Base-by-base conservation (phyloP, 92 coral and sea anemone species). In the Phenganax stokvisi region DNA sequence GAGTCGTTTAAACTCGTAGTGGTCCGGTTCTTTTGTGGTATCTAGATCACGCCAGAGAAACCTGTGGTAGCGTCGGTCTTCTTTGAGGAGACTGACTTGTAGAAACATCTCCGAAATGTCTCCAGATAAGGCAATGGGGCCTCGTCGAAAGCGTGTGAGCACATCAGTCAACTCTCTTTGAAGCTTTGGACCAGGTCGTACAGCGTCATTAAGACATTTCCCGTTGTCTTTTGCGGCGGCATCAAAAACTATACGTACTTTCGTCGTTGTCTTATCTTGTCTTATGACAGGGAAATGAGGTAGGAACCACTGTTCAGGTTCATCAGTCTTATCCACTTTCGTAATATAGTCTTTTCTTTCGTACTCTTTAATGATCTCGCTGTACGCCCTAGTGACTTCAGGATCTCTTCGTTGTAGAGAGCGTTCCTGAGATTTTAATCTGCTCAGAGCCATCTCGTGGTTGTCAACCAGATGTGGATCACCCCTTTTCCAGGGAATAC, bases 261-360 rank as follows among this genome's bases (percentile, higher is more conserved):
- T 88, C 56, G 93, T 87, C 56, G 90, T 90, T 47, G 85, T 56
- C 70, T 74, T 87, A 54, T 89, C 92, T 64, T 89, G 86, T 56
- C 87, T 77, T 80, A 89, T 28, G 3, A 89, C 92, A 8, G 90
- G 93, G 84, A 89, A 87, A 47, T 87, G 86, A 16, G 86, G 86
- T 6, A 87, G 86, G 20, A 84, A 87, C 84, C 85, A 71, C n/a
- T 77, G 27, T 16, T 75, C 65, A 5, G 60, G 28, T 28, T 47
- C 67, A 8, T 72, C 59, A 51, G 58, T 51, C 28, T 71, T 27
- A 10, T 62, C 37, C 28, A 85, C 85, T 31, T 80, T 70, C 6
- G 54, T 52, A 9, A 85, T 65, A 51, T 85, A 85, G 74, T 80
- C 85, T 72, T 61, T 80, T 57, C 62, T 67, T 78, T 85, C 61